Evolutionary conservation across 2,797 vertebrate genomes (phyloP).

Genomic region (Centroberyx gerrardi): DNA sequence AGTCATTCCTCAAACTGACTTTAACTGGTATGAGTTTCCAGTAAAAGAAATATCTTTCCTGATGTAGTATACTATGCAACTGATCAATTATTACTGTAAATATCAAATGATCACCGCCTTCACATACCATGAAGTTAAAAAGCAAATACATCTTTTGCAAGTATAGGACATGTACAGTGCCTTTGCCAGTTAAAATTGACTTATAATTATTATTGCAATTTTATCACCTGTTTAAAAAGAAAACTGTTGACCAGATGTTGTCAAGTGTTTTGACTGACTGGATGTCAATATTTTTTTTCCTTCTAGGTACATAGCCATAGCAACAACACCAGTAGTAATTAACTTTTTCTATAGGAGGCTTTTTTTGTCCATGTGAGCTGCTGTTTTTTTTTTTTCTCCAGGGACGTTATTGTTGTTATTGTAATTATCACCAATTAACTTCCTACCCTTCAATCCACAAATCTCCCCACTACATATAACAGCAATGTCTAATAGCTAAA

Average conservation of each 20-base stretch:
- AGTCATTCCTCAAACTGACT: too few relatives aligned
- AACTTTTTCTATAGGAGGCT: constrained; percentile 32
- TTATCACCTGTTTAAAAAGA: constrained; percentile 62
- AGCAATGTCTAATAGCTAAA: constrained; percentile 72
- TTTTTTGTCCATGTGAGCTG: constrained; percentile 15
- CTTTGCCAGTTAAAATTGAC: constrained; percentile 14
- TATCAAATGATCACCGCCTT: constrained; percentile 31
- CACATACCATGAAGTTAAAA: constrained; percentile 2
- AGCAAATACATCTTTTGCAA: constrained; percentile 5
- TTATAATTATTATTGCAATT: constrained; percentile 17
- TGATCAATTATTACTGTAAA: neutral
- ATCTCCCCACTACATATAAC: constrained; percentile 61
- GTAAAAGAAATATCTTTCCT: too few relatives aligned
- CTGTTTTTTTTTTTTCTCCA: constrained; percentile 3
- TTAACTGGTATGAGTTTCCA: too few relatives aligned
- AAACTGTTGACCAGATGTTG: constrained; percentile 35
- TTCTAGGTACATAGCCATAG: constrained; percentile 42
- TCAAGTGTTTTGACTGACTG: constrained; percentile 57
- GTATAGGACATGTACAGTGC: constrained; percentile 31
- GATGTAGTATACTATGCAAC: too few relatives aligned
- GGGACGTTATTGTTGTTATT: constrained; percentile 41
- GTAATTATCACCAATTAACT: constrained; percentile 59
- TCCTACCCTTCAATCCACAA: constrained; percentile 54
- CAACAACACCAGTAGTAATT: constrained; percentile 30
- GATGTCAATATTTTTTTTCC: constrained; percentile 54